Conservation (phyloP, 1,140 invertebrate genomes). For the Hycleus phaleratus region DNA sequence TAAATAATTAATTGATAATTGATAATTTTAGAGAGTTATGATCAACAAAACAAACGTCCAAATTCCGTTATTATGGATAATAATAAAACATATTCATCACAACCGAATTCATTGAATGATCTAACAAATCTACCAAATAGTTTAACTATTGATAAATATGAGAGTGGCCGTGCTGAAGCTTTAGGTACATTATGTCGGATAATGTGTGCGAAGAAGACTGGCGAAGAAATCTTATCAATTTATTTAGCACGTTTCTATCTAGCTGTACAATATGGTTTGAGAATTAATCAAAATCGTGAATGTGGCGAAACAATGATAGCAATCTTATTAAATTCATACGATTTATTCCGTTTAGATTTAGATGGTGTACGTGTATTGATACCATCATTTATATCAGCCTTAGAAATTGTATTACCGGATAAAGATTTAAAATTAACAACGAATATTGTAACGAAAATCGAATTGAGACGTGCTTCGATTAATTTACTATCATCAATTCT, state of each 20-base stretch:
- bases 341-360: constrained; percentile 81
- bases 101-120: constrained; percentile 47
- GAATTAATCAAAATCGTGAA: constrained; percentile 48
- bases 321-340: constrained; percentile 71
- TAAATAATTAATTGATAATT: neutral
- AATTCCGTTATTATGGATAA: constrained; percentile 38
- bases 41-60: constrained; percentile 29
- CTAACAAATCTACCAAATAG: constrained; percentile 43
- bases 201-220: constrained; percentile 93
- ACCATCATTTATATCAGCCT: constrained; percentile 78
- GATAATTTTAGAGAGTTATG: constrained; percentile 24
- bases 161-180: constrained; percentile 87
- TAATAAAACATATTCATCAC: constrained; percentile 39
- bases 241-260: constrained; percentile 94
- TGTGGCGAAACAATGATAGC: constrained; percentile 67
- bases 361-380: constrained; percentile 88
- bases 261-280: constrained; percentile 74
- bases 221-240: constrained; percentile 87
- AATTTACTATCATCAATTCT: constrained; percentile 83
- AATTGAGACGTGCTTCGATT: constrained; percentile 83
- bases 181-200: constrained; percentile 90
- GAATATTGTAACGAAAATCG: constrained; percentile 56
- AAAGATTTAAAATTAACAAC: constrained; percentile 59
- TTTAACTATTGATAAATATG: constrained; percentile 59
- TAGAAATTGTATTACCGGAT: constrained; percentile 69